Evolutionary conservation across 2,888 invertebrate genomes (phyloP).

Genomic region (Archips xylosteana): DNA sequence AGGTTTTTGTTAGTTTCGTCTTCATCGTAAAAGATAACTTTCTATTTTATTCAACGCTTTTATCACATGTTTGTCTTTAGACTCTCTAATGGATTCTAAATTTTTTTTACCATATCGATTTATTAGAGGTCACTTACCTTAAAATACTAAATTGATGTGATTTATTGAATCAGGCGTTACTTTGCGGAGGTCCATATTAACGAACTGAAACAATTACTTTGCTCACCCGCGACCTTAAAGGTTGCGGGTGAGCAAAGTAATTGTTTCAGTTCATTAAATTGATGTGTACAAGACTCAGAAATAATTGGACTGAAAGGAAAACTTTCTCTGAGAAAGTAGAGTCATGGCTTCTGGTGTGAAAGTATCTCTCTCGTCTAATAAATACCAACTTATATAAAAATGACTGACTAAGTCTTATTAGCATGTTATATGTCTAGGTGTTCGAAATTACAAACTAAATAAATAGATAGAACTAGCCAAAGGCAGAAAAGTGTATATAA

Average conservation of each 20-base stretch:
- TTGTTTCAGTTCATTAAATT: no score
- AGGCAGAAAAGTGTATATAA: no score
- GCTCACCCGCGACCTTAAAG: no score
- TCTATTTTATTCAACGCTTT: slow-evolving; percentile 28
- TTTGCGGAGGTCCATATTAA: no score
- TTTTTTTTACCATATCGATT: not conserved
- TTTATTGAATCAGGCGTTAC: no score
- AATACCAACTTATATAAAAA: not conserved
- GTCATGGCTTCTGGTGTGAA: slow-evolving; percentile 19
- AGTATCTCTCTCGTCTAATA: slow-evolving; percentile 6
- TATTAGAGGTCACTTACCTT: slow-evolving; percentile 5
- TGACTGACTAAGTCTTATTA: not conserved
- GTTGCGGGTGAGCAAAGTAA: no score
- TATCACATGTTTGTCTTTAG: slow-evolving; percentile 12
- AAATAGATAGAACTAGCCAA: no score
- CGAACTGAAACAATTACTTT: no score
- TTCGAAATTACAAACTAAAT: not conserved
- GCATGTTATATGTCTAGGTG: not conserved
- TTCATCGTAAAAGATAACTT: slow-evolving; percentile 18
- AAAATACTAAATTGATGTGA: not conserved
- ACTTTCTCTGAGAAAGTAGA: slow-evolving; percentile 28
- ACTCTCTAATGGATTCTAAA: slow-evolving; percentile 14
- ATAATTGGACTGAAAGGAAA: slow-evolving; percentile 14
- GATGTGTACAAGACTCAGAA: slow-evolving; percentile 2
- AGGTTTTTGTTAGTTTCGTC: not conserved